Evolutionary conservation across 23 tunicate species (phyloP), one percentile per base, ranked within the genome.

Genomic region (Ascidia mentula): DNA sequence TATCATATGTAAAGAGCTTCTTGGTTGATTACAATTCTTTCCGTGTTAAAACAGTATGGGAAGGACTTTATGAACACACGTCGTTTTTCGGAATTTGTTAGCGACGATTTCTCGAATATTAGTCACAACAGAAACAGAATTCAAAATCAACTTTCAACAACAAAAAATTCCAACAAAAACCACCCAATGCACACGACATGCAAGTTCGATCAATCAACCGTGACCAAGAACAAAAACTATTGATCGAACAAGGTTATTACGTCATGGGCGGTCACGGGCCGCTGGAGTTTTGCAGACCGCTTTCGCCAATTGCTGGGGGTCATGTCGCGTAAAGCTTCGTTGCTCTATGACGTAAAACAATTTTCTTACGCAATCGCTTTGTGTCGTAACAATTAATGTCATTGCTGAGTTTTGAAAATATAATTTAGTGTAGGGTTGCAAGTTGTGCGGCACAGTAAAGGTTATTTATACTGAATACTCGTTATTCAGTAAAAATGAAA

Each of bases 281-380:
- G 76, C 80, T 69, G 85, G 36, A 61, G 46, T 72, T 72, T 76
- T 18, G 69, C 40, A 22, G 96, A 90, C 38, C 86, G 40, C 79
- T 79, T 89, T 65, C 94, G 87, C 87, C 94, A 79, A 83, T 83
- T 79, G 73, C 79, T 76, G 31, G 84, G 45, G 45, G 94, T 78
- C 80, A 80, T 46, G 80, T 87, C 91, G 72, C 85, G 91, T 40
- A 89, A 60, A 65, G 82, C 72, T 6, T 86, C 89, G 46, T 78
- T 79, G 81, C 38, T 76, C 84, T 83, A 79, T 79, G 83, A 83
- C 80, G 80, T 77, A 75, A 60, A 38, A 82, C 40, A 36, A 71
- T 81, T 2, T 34, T 28, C 39, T 75, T 31, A 24, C 31, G 34
- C n/a, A 72, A 72, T 53, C 65, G 24, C 13, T 26, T 53, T 26